Conservation (phyloP, 2,888 invertebrate genomes). For the Julus scandinavius region DNA sequence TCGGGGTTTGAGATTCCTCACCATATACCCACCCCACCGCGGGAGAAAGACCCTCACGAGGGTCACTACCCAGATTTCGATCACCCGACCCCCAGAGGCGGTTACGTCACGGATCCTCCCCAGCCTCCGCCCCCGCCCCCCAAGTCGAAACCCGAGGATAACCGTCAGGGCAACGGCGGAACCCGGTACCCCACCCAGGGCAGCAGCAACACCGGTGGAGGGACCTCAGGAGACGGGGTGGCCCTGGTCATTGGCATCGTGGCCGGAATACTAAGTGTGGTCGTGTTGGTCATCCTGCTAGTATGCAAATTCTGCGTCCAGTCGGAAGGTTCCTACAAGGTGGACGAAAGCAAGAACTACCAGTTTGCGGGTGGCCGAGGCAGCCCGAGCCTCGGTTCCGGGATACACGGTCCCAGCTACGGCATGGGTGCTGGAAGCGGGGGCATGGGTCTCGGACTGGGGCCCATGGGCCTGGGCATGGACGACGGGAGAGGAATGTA, state of each 20-base stretch:
- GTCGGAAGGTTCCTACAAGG: slow-evolving; percentile 91
- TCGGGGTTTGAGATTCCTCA: background rate
- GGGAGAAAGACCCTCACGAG: background rate
- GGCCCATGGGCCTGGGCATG: slow-evolving; percentile 63
- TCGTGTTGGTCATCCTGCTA: slow-evolving; percentile 84
- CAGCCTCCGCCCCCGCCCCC: slow-evolving; percentile 18
- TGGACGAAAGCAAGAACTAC: slow-evolving; percentile 84
- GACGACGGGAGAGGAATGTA: slow-evolving; percentile 57
- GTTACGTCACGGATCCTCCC: slow-evolving; percentile 3
- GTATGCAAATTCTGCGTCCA: slow-evolving; percentile 87
- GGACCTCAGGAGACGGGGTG: slow-evolving; percentile 62
- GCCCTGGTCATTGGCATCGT: slow-evolving; percentile 88
- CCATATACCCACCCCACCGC: background rate
- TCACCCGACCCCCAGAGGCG: background rate
- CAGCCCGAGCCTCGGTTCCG: slow-evolving; percentile 52
- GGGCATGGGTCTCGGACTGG: slow-evolving; percentile 66
- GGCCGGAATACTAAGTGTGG: slow-evolving; percentile 88
- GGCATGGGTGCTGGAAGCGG: slow-evolving; percentile 56
- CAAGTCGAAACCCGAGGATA: background rate
- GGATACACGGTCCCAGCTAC: slow-evolving; percentile 51
- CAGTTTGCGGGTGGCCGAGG: slow-evolving; percentile 59
- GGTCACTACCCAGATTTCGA: background rate
- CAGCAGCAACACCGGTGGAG: slow-evolving; percentile 60
- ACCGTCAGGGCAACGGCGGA: background rate
- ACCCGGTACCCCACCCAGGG: slow-evolving; percentile 50